Conservation (phyloP, 1,140 invertebrate species). For the Popillia japonica region DNA sequence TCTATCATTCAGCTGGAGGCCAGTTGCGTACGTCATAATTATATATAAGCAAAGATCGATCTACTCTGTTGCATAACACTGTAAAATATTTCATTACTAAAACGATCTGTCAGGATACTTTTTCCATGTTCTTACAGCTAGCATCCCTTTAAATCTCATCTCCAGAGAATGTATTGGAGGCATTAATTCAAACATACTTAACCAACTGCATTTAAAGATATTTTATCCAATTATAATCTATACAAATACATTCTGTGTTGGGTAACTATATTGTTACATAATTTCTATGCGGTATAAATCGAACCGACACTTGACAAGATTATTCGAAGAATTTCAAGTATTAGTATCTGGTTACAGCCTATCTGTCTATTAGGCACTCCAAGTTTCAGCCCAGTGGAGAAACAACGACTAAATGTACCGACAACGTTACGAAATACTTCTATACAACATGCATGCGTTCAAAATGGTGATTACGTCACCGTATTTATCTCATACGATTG, state of each 20-base stretch:
- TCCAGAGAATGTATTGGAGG: not conserved
- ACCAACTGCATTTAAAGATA: not conserved
- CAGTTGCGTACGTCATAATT: no score
- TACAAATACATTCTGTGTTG: not conserved
- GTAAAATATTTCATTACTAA: no score
- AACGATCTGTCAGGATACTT: no score
- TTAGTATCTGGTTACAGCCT: not conserved
- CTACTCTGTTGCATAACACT: no score
- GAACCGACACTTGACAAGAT: not conserved
- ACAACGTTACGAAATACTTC: not conserved
- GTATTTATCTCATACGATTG: not conserved
- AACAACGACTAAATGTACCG: not conserved
- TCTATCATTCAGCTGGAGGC: no score
- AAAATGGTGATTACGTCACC: not conserved
- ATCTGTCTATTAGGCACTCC: not conserved
- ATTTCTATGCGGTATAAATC: not conserved
- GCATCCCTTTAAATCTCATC: no score
- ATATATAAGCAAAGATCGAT: no score
- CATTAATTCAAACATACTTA: not conserved
- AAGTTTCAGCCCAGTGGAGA: not conserved
- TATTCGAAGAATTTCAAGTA: constrained; percentile 15
- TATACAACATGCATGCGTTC: not conserved
- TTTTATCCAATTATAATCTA: not conserved
- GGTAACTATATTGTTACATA: not conserved
- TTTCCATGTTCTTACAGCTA: no score